Base-by-base conservation (phyloP, 2,888 invertebrate species). In the Scaeva pyrastri region DNA sequence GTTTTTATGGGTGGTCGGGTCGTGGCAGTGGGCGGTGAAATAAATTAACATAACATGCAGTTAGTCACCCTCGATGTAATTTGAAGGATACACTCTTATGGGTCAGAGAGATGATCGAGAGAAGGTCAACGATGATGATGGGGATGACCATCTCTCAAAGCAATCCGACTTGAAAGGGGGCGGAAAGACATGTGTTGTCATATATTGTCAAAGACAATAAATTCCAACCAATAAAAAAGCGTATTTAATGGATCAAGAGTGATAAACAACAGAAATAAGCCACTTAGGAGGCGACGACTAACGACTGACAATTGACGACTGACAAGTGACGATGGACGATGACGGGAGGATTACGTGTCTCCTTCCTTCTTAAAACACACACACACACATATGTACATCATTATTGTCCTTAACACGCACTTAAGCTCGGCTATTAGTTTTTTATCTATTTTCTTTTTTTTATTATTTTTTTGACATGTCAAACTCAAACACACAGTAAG, bases 21-120 rank as follows among this genome's bases (percentile, higher is more conserved):
- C 21, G n/a, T n/a, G n/a, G n/a, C 48, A n/a, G 64, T 52, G 41
- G 72, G 79, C 55, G 75, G n/a, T 45, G 16, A 76, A 71, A 58
- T 58, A 82, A 82, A 82, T 77, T 66, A 60, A 60, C 73, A 72
- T 64, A 72, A 78, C 43, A 73, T 58, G 73, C 68, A 70, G 52
- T 43, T 21, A 82, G 71, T 62, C 52, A 60, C 80, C 74, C 74
- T 74, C 74, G n/a, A 39, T 52, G 14, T 55, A 41, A 23, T 76
- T 50, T 64, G 26, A 74, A 68, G 68, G 68, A 52, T 68, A 50
- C 16, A 8, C 45, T 45, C 14, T 23, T 19, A 55, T 70, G 58
- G 39, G 64, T 55, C 7, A 60, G 39, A 60, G 39, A 60, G 64
- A 74, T 74, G 74, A 74, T 19, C 43, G 43, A 66, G 52, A 50